Base-by-base conservation (phyloP, 2,888 invertebrate species). In the Apeira syringaria region DNA sequence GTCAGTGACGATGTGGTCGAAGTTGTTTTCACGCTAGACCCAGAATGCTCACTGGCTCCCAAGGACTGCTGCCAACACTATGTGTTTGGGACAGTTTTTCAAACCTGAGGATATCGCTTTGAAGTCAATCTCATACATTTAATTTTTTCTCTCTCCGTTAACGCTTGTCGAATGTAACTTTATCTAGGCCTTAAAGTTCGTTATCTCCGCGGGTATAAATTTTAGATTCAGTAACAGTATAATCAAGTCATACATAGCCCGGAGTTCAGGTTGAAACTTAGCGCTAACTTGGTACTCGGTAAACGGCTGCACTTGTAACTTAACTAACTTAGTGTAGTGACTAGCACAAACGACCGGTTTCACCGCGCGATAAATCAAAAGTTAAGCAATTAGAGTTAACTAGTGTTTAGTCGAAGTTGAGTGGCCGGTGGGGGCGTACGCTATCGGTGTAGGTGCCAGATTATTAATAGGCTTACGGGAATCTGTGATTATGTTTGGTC, bases 331-430 rank as follows among this genome's bases (percentile, higher is more conserved):
- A 48, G 38, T 31, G 28, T 22, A 35, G 20, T 29, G 22, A 37
- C 33, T 37, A 40, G 32, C 26, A 38, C 27, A 35, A 48, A 40
- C 39, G 45, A 44, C 43, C 51, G 46, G 51, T 53, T 53, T 33
- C 53, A 56, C 56, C 50, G 44, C 47, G 48, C 46, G 24, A 51
- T 53, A 53, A 56, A 56, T 56, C 56, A 56, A 30, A 56, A 56
- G 50, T 56, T 56, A 42, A 32, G 49, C 53, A 53, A 56, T 56
- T 56, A 56, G 53, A 50, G 37, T 47, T 50, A 53, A 53, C 48
- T 52, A 42, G 47, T 51, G 56, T 50, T 50, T 48, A 48, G 53
- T 43, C 35, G 45, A 45, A 42, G 29, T 47, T 33, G 37, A 34
- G 42, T 44, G 22, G 46, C 42, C 22, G 46, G 20, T 10, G 13